Conservation (phyloP, 2,888 invertebrate species). For the Noctuana brunneofusca region DNA sequence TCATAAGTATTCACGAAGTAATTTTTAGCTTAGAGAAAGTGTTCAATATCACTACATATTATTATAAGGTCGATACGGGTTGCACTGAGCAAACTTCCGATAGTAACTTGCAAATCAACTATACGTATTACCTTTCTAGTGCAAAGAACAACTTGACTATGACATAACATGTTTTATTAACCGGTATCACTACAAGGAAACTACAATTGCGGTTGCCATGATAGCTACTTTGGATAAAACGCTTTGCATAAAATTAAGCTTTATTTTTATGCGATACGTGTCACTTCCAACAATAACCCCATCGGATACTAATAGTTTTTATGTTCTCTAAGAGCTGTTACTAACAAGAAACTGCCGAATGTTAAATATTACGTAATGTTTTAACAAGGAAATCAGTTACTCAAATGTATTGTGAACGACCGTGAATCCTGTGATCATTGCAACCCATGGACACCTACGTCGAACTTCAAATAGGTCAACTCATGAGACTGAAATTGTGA, state of each 20-base stretch:
- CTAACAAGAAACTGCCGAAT: not conserved
- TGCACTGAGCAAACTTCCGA: not conserved
- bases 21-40: not conserved
- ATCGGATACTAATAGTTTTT: constrained; percentile 1
- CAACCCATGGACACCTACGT: too few species aligned
- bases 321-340: not conserved
- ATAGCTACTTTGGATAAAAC: constrained; percentile 1
- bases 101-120: not conserved
- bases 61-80: not conserved
- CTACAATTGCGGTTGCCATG: constrained; percentile 4
- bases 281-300: constrained; percentile 2
- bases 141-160: constrained; percentile 1
- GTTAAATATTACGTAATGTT: constrained; percentile 2
- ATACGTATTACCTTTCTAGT: constrained; percentile 1
- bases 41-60: not conserved
- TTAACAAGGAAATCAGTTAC: not conserved
- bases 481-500: too few species aligned
- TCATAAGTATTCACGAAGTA: too few species aligned
- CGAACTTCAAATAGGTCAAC: too few species aligned
- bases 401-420: too few species aligned
- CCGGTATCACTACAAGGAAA: constrained; percentile 6
- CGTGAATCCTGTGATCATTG: too few species aligned
- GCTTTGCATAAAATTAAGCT: constrained; percentile 14
- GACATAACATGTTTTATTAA: constrained; percentile 6
- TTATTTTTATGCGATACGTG: constrained; percentile 16